Conservation (phyloP, 2,888 invertebrate genomes). For the Drosophila maculinotata region DNA sequence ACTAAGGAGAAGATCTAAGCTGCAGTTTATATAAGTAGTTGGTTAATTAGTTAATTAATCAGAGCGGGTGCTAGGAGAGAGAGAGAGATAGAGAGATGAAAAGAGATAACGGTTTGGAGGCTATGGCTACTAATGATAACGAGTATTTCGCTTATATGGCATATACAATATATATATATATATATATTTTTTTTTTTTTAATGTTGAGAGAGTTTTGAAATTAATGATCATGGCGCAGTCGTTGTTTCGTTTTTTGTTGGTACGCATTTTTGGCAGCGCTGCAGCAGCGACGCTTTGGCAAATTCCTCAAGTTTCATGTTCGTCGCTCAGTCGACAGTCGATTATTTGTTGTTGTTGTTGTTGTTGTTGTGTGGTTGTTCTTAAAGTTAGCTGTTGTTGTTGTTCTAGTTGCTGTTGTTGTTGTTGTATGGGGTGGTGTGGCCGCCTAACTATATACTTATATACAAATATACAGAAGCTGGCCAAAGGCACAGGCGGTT, state of each 20-base stretch:
- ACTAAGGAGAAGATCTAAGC: slow-evolving; percentile 46
- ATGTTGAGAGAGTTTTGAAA: too few species aligned
- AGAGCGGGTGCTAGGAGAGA: slow-evolving; percentile 47
- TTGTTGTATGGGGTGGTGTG: slow-evolving; percentile 29
- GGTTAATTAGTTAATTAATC: slow-evolving; percentile 5
- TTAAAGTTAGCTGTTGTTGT: slow-evolving; percentile 25
- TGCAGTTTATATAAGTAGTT: slow-evolving; percentile 27
- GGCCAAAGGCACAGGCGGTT: slow-evolving; percentile 32
- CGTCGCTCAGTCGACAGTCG: slow-evolving; percentile 17
- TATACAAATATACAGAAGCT: slow-evolving; percentile 16
- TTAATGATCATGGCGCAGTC: slow-evolving; percentile 66
- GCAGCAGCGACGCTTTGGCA: slow-evolving; percentile 81
- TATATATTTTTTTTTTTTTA: slow-evolving; percentile 14
- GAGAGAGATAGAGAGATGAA: slow-evolving; percentile 16
- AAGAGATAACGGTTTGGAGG: slow-evolving; percentile 9
- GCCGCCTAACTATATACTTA: slow-evolving; percentile 29
- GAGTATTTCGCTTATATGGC: slow-evolving; percentile 45
- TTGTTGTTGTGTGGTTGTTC: slow-evolving; percentile 21
- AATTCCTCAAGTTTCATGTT: slow-evolving; percentile 76
- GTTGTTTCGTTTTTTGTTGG: slow-evolving; percentile 46
- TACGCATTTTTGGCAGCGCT: slow-evolving; percentile 55
- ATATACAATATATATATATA: slow-evolving; percentile 43
- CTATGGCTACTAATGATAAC: slow-evolving; percentile 55
- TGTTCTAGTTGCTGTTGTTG: slow-evolving; percentile 33
- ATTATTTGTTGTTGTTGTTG: slow-evolving; percentile 24